Percentiles rank a stretch among this genome's conserved stretches.
These are phyloP conservation scores for Mellilla xanthometata DNA, from an alignment of 2,888 invertebrate species.

Conservation along the genomic window DNA sequence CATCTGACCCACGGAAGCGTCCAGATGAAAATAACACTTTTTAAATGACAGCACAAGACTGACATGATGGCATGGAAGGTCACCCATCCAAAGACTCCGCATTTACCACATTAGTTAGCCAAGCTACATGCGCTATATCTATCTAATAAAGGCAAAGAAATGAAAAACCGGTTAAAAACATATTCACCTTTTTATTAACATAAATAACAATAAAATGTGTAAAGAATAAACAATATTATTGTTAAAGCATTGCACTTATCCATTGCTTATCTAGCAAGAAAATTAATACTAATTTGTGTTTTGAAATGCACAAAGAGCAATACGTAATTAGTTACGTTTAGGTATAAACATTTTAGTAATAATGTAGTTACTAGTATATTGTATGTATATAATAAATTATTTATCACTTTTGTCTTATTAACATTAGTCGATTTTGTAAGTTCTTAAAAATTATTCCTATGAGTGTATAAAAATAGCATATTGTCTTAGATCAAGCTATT, in stretches of 20 bases:
- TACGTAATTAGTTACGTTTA: constrained; percentile 8
- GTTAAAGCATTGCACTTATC: constrained; percentile 43
- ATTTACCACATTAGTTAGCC: no score
- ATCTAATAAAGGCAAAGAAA: no score
- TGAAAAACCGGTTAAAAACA: not conserved
- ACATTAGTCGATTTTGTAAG: constrained; percentile 2
- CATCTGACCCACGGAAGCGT: no score
- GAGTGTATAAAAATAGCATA: constrained; percentile 27
- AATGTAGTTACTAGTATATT: constrained; percentile 4
- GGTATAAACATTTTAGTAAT: constrained; percentile 16
- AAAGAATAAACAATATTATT: constrained; percentile 33
- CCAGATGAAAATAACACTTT: no score
- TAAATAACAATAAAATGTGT: constrained; percentile 25
- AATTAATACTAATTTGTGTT: constrained; percentile 34
- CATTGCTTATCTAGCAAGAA: constrained; percentile 29
- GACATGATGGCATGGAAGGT: no score
- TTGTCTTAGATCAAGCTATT: constrained; percentile 20
- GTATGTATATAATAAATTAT: constrained; percentile 11
- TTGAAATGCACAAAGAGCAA: constrained; percentile 28
- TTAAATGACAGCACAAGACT: no score
- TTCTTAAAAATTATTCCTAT: constrained; percentile 15
- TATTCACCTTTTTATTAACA: constrained; percentile 13
- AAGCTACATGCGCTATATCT: no score
- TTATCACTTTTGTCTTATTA: constrained; percentile 17
- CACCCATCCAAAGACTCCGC: no score